Evolutionary conservation across 2,797 vertebrate genomes (phyloP).

Genomic region (Micromesistius poutassou): DNA sequence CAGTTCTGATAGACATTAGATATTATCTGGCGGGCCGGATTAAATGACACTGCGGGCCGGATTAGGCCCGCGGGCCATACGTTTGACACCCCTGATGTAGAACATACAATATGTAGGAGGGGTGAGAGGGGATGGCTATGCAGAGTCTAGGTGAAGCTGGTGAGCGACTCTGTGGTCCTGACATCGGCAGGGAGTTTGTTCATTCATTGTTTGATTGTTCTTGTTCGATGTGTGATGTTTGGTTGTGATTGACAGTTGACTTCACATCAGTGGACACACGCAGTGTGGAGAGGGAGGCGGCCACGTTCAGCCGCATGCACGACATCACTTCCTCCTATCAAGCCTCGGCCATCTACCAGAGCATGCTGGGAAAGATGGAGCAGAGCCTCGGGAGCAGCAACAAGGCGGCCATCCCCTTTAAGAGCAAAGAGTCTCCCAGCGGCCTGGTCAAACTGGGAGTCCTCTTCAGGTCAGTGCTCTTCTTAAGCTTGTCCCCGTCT

Average conservation of each 20-base stretch:
- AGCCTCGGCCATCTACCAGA: conserved; percentile 75
- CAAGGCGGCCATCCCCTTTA: conserved; percentile 81
- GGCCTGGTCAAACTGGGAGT: conserved; percentile 77
- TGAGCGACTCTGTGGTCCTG: too few species aligned
- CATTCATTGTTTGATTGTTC: background rate
- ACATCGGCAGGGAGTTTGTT: too few species aligned
- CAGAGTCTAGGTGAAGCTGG: too few species aligned
- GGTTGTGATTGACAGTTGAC: conserved; percentile 78
- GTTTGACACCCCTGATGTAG: too few species aligned
- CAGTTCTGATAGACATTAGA: too few species aligned
- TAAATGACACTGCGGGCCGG: too few species aligned
- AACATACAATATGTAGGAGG: too few species aligned
- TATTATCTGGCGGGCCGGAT: too few species aligned
- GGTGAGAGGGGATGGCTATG: too few species aligned
- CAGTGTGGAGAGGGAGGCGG: conserved; percentile 83
- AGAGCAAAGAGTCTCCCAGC: conserved; percentile 85
- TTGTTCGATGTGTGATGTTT: background rate
- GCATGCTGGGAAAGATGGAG: conserved; percentile 73
- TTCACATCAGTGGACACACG: conserved; percentile 92
- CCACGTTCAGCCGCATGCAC: conserved; percentile 87
- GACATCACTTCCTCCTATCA: conserved; percentile 80
- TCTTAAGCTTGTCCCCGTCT: background rate
- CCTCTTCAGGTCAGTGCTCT: conserved; percentile 80
- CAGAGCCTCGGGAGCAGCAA: conserved; percentile 68
- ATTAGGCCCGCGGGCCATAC: too few species aligned